Conservation (phyloP, 2,888 invertebrate genomes). For the Nasonia oneida region DNA sequence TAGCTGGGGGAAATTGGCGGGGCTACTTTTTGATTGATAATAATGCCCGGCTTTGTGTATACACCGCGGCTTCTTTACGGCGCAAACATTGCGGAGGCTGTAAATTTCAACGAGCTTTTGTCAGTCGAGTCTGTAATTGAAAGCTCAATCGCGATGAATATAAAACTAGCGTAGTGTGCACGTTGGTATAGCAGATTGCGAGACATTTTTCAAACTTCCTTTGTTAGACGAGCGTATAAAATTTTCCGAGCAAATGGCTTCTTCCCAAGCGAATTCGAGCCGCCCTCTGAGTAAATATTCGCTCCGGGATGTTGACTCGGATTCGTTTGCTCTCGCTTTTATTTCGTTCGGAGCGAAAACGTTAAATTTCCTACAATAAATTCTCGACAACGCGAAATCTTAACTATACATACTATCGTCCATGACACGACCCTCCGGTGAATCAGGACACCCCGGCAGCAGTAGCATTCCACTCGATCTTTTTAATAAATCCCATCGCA, state of each 20-base stretch:
- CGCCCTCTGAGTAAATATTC: constrained; percentile 23
- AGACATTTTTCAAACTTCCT: neutral
- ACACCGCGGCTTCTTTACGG: neutral
- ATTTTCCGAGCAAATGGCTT: neutral
- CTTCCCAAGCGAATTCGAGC: constrained; percentile 3
- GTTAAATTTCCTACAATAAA: neutral
- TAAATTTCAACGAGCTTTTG: neutral
- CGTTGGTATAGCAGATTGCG: neutral
- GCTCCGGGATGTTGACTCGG: neutral
- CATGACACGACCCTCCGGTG: neutral
- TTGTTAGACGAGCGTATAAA: neutral
- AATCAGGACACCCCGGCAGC: neutral
- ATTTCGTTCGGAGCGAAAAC: neutral
- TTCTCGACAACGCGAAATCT: neutral
- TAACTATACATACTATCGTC: no score
- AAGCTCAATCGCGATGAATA: neutral
- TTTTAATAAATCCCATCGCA: constrained; percentile 15
- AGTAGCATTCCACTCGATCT: neutral
- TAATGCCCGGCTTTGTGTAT: neutral
- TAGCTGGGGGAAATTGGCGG: neutral
- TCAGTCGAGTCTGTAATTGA: neutral
- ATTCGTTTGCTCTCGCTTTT: neutral
- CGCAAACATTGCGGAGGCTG: neutral
- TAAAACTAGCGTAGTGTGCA: neutral
- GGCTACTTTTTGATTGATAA: neutral